phyloP scores from a whole-genome alignment of 2,797 vertebrate species.

The Acanthornis magna region DNA sequence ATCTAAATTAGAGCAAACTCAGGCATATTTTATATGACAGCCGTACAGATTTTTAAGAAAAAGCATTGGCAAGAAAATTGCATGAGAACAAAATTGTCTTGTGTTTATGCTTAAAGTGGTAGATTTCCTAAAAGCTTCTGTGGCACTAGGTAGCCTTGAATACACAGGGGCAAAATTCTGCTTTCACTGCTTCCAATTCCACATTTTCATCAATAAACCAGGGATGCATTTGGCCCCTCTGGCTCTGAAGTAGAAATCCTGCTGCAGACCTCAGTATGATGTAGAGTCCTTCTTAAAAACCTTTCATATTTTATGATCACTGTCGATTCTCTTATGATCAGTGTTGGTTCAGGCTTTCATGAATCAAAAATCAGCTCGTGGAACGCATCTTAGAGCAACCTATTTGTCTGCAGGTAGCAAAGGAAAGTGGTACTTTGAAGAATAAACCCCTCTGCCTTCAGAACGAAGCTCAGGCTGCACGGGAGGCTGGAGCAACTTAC shows the following conservation, averaged over 20 bases:
- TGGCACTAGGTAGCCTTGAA: neutral
- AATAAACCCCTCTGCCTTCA: constrained; percentile 42
- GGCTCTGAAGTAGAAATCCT: neutral
- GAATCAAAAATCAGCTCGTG: constrained; percentile 52
- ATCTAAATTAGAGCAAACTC: constrained; percentile 66
- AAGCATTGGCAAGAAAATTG: constrained; percentile 53
- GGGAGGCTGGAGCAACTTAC: neutral
- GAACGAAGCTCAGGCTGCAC: neutral
- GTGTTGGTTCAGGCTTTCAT: constrained; percentile 41
- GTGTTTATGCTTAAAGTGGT: constrained; percentile 42
- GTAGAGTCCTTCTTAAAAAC: constrained; percentile 33
- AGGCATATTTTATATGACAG: constrained; percentile 65
- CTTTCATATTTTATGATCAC: constrained; percentile 53
- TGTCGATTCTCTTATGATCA: constrained; percentile 42
- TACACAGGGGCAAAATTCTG: neutral
- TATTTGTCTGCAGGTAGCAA: constrained; percentile 49
- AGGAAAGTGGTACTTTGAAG: constrained; percentile 55
- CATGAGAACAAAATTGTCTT: constrained; percentile 24
- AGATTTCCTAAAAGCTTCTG: constrained; percentile 8
- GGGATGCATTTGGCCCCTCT: neutral
- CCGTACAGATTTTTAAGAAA: constrained; percentile 57
- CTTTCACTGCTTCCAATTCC: neutral
- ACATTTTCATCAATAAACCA: neutral
- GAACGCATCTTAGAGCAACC: constrained; percentile 2
- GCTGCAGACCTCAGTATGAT: neutral